Conservation (phyloP, 2,113 vertebrate species). For the Chelonoidis abingdonii region DNA sequence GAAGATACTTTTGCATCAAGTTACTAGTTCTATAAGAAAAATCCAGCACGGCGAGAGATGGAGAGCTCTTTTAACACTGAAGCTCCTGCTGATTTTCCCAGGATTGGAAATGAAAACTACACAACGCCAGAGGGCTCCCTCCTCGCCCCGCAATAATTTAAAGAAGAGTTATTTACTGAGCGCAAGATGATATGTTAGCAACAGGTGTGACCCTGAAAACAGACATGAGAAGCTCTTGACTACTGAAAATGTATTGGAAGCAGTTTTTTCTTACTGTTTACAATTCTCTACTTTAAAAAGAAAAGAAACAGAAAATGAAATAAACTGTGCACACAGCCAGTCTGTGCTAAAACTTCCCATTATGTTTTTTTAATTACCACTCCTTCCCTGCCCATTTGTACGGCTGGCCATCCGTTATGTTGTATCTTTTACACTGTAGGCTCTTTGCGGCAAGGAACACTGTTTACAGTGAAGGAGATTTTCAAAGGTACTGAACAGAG, state of each 20-base stretch:
- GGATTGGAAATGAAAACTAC: not conserved
- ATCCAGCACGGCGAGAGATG: not conserved
- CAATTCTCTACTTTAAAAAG: not conserved
- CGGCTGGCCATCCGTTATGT: not conserved
- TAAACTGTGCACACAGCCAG: rapidly evolving
- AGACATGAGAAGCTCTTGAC: not conserved
- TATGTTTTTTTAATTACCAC: not conserved
- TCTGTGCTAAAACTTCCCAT: not conserved
- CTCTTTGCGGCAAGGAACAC: not conserved
- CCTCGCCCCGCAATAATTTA: rapidly evolving
- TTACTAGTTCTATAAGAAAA: not conserved
- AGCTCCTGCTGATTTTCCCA: not conserved
- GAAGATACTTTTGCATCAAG: not conserved
- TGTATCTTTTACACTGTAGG: not conserved
- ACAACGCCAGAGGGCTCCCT: not conserved
- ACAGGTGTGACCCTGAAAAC: not conserved
- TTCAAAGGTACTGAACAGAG: not conserved
- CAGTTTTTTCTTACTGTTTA: not conserved
- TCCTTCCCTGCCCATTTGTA: not conserved
- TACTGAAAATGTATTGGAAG: not conserved
- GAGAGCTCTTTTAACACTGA: not conserved
- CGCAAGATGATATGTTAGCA: not conserved
- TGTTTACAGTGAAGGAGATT: not conserved
- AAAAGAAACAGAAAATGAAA: not conserved
- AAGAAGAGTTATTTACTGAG: not conserved